These are phyloP conservation scores for Eupithecia exiguata DNA, from an alignment of 2,888 invertebrate species.

Conservation along the genomic window DNA sequence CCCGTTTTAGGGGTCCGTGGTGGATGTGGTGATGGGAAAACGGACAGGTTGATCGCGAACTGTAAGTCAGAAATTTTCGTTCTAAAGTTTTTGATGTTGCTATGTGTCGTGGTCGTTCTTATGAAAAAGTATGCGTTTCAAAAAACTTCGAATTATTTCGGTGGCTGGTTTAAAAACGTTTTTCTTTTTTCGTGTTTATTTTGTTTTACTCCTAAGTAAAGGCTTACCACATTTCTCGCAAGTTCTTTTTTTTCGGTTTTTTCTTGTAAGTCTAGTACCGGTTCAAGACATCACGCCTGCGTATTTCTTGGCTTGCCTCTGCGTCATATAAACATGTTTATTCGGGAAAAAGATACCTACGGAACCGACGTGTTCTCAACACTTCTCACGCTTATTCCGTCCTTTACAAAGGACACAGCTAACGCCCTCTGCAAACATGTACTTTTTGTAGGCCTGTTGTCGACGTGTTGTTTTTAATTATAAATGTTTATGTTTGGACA, in stretches of 20 bases:
- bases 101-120: neutral
- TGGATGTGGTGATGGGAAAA: neutral
- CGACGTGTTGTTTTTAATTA: conserved; percentile 46
- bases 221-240: neutral
- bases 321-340: neutral
- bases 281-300: neutral
- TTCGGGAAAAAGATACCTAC: neutral
- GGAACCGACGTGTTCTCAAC: conserved; percentile 19
- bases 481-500: conserved; percentile 40
- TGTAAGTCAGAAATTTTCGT: neutral
- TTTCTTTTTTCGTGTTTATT: neutral
- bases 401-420: conserved; percentile 35
- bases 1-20: conserved; percentile 47
- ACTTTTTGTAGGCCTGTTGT: conserved; percentile 26
- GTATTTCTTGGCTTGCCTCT: neutral
- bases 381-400: conserved; percentile 1
- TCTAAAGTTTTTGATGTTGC: neutral
- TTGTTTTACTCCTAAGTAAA: neutral
- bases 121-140: neutral
- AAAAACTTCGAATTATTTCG: no score
- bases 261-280: neutral
- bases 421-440: conserved; percentile 38
- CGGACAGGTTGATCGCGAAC: conserved; percentile 4
- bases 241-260: neutral
- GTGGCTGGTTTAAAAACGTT: no score